These are phyloP conservation scores for Tiaroga cobitis DNA, from an alignment of 2,797 vertebrate species.

Conservation along the genomic window DNA sequence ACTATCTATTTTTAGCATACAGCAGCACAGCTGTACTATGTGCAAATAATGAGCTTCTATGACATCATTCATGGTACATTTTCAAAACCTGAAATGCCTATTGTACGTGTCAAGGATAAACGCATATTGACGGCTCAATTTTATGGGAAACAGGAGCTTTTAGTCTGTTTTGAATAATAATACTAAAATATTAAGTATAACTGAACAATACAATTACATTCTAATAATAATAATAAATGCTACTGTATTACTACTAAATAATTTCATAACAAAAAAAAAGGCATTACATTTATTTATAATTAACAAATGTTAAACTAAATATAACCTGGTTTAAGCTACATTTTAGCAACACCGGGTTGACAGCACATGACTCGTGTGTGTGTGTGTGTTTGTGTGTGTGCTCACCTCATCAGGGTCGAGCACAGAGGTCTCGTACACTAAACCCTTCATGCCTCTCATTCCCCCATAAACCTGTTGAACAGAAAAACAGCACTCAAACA, in stretches of 20 bases:
- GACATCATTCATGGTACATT: background rate
- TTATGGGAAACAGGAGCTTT: background rate
- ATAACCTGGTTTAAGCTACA: background rate
- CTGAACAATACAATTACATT: background rate
- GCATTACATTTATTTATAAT: background rate
- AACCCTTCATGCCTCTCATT: conserved; percentile 98
- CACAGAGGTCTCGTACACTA: conserved; percentile 95
- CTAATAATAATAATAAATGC: background rate
- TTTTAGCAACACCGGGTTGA: background rate
- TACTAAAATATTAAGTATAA: background rate
- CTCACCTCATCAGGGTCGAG: conserved; percentile 94
- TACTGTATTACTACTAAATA: background rate
- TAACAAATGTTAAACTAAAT: background rate
- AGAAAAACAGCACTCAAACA: conserved; percentile 17
- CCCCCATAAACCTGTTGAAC: conserved; percentile 88
- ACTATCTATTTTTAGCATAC: conserved; percentile 17
- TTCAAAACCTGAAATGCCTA: background rate
- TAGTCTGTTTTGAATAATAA: background rate
- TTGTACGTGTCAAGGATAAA: background rate
- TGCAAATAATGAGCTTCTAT: background rate
- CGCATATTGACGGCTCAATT: background rate
- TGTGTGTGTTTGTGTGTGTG: background rate
- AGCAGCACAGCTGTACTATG: background rate
- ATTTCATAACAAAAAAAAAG: background rate
- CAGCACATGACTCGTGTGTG: too few species aligned